Evolutionary conservation across 2,797 vertebrate genomes (phyloP).

Genomic region (Chiloscyllium punctatum): DNA sequence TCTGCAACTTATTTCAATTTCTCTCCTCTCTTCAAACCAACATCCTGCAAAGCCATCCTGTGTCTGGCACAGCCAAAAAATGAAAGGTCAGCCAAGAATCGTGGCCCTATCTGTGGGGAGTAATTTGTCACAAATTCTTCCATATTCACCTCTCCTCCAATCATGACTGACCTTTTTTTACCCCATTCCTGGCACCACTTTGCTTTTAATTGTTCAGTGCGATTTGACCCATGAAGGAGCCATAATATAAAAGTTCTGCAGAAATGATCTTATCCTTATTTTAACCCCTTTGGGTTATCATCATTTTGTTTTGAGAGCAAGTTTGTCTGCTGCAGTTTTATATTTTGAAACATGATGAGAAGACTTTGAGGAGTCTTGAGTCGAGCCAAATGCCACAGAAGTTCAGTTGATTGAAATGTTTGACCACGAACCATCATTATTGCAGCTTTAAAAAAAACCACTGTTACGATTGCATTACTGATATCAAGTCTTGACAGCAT

Average conservation of each 20-base stretch:
- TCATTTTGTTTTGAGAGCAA: not conserved
- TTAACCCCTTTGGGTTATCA: not conserved
- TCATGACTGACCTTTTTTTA: not conserved
- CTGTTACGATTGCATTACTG: not conserved
- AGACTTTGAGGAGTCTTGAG: not conserved
- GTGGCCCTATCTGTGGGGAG: too few relatives aligned
- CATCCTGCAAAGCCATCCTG: too few relatives aligned
- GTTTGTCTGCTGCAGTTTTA: not conserved
- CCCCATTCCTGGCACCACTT: not conserved
- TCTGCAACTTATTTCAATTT: too few relatives aligned
- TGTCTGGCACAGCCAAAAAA: too few relatives aligned
- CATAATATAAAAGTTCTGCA: not conserved
- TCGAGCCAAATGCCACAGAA: not conserved
- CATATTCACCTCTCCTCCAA: not conserved
- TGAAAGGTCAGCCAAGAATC: too few relatives aligned
- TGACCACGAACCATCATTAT: slow-evolving; percentile 8
- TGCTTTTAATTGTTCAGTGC: not conserved
- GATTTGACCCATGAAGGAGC: not conserved
- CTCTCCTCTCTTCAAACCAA: too few relatives aligned
- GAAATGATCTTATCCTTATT: not conserved
- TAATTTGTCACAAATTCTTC: not conserved
- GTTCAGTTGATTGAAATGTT: not conserved
- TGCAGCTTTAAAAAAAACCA: not conserved
- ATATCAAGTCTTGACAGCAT: not conserved
- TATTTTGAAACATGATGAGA: not conserved